These are phyloP conservation scores for Heliconius cydno DNA, from an alignment of 2,888 invertebrate species.

Conservation along the genomic window DNA sequence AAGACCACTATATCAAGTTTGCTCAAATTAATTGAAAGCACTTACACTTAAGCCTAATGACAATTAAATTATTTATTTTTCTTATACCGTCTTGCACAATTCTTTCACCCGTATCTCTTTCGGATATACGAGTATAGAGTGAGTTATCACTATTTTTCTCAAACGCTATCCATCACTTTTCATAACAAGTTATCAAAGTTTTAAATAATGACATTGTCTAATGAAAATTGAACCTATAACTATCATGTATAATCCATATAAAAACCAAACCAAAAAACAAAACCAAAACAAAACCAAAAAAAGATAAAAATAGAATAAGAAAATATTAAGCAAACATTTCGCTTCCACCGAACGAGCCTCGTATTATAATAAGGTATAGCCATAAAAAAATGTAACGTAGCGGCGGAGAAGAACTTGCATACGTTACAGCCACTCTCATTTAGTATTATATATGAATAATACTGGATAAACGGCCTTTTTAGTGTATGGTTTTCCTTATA, in stretches of 20 bases:
- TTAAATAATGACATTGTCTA: background rate
- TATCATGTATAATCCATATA: background rate
- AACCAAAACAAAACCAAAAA: background rate
- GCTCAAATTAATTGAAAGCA: background rate
- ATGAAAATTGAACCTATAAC: background rate
- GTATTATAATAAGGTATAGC: conserved; percentile 30
- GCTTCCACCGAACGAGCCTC: conserved; percentile 1
- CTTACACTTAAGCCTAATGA: background rate
- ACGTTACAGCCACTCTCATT: conserved; percentile 29
- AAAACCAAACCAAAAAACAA: background rate
- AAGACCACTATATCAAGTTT: background rate
- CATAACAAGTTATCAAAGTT: background rate
- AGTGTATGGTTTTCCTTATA: background rate
- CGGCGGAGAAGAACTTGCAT: conserved; percentile 24
- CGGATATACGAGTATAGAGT: background rate
- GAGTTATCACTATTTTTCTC: background rate
- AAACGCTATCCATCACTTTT: background rate
- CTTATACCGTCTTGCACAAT: background rate
- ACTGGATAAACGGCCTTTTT: conserved; percentile 9
- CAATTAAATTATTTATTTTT: background rate
- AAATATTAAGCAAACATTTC: background rate
- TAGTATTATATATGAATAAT: conserved; percentile 25
- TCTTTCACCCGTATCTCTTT: background rate
- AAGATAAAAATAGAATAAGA: background rate
- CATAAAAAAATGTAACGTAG: conserved; percentile 27